These are phyloP conservation scores for Chromoteleia sp. DNA, from an alignment of 2,888 invertebrate species.

Conservation along the genomic window DNA sequence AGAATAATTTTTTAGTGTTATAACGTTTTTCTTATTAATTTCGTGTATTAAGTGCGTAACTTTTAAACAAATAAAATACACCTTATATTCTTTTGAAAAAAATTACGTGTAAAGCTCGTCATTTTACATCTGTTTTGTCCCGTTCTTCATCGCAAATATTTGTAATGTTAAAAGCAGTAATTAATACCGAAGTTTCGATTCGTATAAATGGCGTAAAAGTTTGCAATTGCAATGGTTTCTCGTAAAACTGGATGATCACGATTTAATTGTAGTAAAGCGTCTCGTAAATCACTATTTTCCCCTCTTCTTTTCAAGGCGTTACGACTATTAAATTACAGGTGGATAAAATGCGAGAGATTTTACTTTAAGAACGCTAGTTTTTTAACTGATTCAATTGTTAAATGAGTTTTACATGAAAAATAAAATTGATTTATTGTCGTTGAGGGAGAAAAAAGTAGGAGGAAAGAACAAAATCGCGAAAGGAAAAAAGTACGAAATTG, in stretches of 20 bases:
- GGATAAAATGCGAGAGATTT: neutral
- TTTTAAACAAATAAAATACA: too few relatives aligned
- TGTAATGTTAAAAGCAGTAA: slow-evolving; percentile 1
- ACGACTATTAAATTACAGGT: slow-evolving; percentile 10
- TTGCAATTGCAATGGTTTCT: slow-evolving; percentile 4
- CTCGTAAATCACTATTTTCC: slow-evolving; percentile 18
- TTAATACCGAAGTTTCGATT: neutral
- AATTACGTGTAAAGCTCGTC: neutral
- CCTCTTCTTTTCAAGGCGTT: neutral
- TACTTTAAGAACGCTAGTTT: slow-evolving; percentile 1
- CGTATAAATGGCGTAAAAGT: neutral
- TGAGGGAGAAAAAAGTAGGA: neutral
- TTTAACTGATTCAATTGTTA: neutral
- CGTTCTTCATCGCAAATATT: too few relatives aligned
- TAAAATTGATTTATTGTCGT: neutral
- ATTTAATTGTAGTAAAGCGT: slow-evolving; percentile 19
- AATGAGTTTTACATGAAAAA: neutral
- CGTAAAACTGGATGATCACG: neutral
- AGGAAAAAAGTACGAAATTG: too few relatives aligned
- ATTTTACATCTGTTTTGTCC: too few relatives aligned
- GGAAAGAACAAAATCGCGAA: too few relatives aligned
- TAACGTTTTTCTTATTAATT: too few relatives aligned
- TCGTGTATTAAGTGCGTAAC: too few relatives aligned
- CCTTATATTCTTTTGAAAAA: too few relatives aligned
- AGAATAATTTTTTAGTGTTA: too few relatives aligned